These are phyloP conservation scores for Venustoraphidia nigricollis DNA, from an alignment of 2,888 invertebrate genomes.

Conservation along the genomic window DNA sequence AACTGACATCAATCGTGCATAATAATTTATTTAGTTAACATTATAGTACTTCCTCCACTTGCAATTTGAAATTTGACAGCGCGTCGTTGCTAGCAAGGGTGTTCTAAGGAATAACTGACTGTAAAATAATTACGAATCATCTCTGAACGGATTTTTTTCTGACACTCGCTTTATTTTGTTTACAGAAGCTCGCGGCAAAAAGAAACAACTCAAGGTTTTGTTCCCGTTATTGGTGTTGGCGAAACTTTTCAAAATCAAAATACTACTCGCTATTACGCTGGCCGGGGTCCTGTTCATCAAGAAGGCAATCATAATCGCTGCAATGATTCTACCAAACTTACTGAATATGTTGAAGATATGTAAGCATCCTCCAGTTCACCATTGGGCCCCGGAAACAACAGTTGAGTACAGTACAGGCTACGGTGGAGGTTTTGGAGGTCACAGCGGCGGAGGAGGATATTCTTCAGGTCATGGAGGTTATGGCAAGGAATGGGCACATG, in stretches of 20 bases:
- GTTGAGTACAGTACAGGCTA: slow-evolving; percentile 20
- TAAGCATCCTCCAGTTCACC: slow-evolving; percentile 25
- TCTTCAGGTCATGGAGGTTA: not conserved
- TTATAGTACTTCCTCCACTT: no score
- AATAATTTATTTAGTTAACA: no score
- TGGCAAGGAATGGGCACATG: not conserved
- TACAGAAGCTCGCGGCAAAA: slow-evolving; percentile 30
- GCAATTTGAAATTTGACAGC: no score
- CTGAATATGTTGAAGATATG: slow-evolving; percentile 39
- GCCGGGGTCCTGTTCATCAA: slow-evolving; percentile 47
- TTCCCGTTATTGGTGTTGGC: slow-evolving; percentile 36
- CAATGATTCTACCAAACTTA: slow-evolving; percentile 41
- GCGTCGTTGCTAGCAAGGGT: no score
- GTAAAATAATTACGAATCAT: no score
- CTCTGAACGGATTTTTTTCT: not conserved
- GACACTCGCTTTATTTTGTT: slow-evolving; percentile 5
- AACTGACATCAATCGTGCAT: no score
- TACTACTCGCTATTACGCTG: slow-evolving; percentile 43
- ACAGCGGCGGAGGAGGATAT: slow-evolving; percentile 9
- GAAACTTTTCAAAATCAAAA: slow-evolving; percentile 37
- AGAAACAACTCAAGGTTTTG: slow-evolving; percentile 32
- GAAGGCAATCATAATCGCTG: slow-evolving; percentile 43
- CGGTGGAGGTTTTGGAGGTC: slow-evolving; percentile 5
- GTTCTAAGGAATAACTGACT: no score
- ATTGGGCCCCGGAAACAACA: slow-evolving; percentile 13